Base-by-base conservation (phyloP, 2,113 vertebrate genomes). In the Aythya baeri region DNA sequence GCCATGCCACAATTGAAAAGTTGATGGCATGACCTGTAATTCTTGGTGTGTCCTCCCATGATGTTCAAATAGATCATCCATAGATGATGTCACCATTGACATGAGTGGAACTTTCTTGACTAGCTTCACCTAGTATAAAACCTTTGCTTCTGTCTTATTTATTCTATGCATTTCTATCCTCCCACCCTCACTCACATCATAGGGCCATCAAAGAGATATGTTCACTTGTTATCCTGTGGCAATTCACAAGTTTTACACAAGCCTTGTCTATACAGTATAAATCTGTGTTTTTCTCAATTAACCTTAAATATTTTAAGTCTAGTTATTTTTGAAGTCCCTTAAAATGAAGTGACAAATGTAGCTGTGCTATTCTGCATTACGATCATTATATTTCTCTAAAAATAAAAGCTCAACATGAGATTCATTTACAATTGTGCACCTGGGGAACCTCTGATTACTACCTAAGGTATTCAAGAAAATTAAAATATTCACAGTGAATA, bases 341-440 rank as follows among this genome's bases (percentile, higher is more conserved):
- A 9, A 50, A 78, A 84, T 8, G 58, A 68, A 86, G 54, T 91
- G 95, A 87, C 93, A 96, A 80, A 62, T 1, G 0, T 55, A 34
- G 34, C 31, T 25, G 23, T 55, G 87, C 94, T 90, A 78, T 86
- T 95, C 94, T 86, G 80, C 92, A 81, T 78, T 49, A 88, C 86
- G 85, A 84, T 94, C 79, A 27, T 94, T 92, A 73, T 73, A 89
- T 97, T 96, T 78, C 83, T 86, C 90, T 96, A 94, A 96, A 97
- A 95, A 93, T 89, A 92, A 95, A 91, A 94, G 83, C 90, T 92
- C 61, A n/a, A 57, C 87, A 63, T 71, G 89, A 81, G 74, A 81
- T 81, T 93, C 73, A 96, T 94, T 95, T 94, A 76, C 72, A 93
- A 58, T 10, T n/a, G 38, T 94, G 92, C 92, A 94, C 94, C 93